Evolutionary conservation across 2,113 vertebrate genomes (phyloP).

Genomic region (Ondatra zibethicus): DNA sequence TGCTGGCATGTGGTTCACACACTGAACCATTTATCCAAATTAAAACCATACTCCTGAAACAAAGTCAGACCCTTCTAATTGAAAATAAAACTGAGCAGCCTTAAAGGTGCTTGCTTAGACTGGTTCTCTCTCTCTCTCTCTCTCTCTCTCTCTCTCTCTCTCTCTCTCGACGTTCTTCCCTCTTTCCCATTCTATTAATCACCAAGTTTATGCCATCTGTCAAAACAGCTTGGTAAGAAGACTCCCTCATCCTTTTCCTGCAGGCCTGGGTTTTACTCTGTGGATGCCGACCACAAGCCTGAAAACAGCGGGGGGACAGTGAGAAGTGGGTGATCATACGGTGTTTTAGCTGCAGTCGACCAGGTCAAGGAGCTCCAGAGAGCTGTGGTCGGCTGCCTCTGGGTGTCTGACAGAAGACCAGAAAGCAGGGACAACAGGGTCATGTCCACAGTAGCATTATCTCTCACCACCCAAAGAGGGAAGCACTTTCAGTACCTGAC

Average conservation of each 20-base stretch:
- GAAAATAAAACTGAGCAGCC: conserved; percentile 76
- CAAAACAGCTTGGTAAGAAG: neutral
- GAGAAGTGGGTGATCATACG: rapidly evolving
- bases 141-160: neutral
- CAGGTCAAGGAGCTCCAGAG: neutral
- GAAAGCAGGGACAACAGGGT: neutral
- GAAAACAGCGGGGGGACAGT: neutral
- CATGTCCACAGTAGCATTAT: neutral
- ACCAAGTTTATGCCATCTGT: conserved; percentile 62
- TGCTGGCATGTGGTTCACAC: conserved; percentile 52
- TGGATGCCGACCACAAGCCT: neutral
- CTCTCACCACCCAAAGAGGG: too few relatives aligned
- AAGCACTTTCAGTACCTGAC: too few relatives aligned
- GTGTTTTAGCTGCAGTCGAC: neutral
- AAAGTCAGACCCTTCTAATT: conserved; percentile 73
- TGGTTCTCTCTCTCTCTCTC: neutral
- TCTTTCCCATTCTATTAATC: conserved; percentile 60
- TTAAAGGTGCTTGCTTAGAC: conserved; percentile 14
- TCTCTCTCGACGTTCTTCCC: conserved; percentile 31
- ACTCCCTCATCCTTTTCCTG: neutral
- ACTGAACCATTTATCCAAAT: conserved; percentile 70
- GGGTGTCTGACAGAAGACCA: rapidly evolving
- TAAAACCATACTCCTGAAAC: conserved; percentile 74
- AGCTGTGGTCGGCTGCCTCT: neutral
- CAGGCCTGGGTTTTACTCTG: neutral